Evolutionary conservation across 2,113 vertebrate genomes (phyloP).

Genomic region (Semnornis frantzii): DNA sequence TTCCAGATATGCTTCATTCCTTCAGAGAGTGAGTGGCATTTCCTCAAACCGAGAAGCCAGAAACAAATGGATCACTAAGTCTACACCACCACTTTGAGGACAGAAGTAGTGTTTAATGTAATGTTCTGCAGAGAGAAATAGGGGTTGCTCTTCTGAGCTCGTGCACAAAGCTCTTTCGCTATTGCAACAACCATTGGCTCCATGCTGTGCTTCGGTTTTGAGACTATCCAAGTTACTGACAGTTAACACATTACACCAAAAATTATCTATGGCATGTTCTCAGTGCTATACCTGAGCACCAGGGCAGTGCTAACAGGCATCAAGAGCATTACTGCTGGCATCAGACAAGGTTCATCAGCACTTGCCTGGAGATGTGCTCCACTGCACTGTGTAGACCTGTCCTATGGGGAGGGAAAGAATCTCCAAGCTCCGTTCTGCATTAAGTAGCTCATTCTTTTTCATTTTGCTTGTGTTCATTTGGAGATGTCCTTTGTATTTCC

Average conservation of each 20-base stretch:
- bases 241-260: neutral
- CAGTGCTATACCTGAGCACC: neutral
- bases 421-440: neutral
- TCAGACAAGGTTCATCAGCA: neutral
- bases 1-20: neutral
- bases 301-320: neutral
- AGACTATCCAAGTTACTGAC: neutral
- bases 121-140: neutral
- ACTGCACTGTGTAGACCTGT: neutral
- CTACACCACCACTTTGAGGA: neutral
- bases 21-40: neutral
- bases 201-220: accelerated
- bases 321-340: neutral
- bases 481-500: neutral
- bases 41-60: neutral
- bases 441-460: neutral
- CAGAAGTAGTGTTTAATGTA: neutral
- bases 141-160: neutral
- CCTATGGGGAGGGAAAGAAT: neutral
- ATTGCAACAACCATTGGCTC: neutral
- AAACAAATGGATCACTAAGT: neutral
- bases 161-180: neutral
- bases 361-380: neutral
- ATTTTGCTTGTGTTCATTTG: neutral
- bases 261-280: neutral